Evolutionary conservation across 2,888 invertebrate species (phyloP), one percentile per base, ranked within the genome.

Genomic region (Heterodera filipjevi): DNA sequence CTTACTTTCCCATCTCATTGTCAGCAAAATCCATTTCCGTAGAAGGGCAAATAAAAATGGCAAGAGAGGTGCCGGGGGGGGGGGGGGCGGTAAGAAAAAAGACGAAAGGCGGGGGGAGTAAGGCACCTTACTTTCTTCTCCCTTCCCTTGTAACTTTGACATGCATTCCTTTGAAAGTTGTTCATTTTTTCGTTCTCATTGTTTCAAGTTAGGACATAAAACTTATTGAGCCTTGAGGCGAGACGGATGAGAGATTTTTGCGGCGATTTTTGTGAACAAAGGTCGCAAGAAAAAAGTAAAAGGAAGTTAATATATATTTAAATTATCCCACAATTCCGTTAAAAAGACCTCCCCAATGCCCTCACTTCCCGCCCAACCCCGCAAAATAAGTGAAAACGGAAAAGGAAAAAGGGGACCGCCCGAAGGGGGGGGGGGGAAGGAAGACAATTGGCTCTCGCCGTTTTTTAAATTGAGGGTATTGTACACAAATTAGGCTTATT

Each of bases 401-500:
- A 49, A 49, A 19, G 16, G 49, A 49, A 49, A 19, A 19, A 49
- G 19, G 19, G 16, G 16, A 12, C 3, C 49, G 19, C 49, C 12
- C 12, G 12, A 5, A 10, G n/a, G n/a, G n/a, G n/a, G n/a, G 49
- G 19, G 0, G 19, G 49, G 16, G 14, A 49, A 49, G 19, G 49
- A 14, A 8, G 49, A 19, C 2, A 12, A 44, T 10, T 44, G 44
- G 49, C 3, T 49, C 49, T 49, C 49, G 49, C 49, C 16, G 0
- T 16, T 49, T 49, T 49, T 19, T 19, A 49, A 49, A 19, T 49
- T 14, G 19, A 19, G 49, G 49, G 12, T 19, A 49, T 49, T 49
- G 49, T 49, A 49, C 59, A 16, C 66, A 68, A 68, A 68, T 68
- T 68, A 68, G 68, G 68, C 35, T 35, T 33, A 68, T 68, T 68